Evolutionary conservation across 1,140 invertebrate genomes (phyloP).

Genomic region (Micrasema minimum): DNA sequence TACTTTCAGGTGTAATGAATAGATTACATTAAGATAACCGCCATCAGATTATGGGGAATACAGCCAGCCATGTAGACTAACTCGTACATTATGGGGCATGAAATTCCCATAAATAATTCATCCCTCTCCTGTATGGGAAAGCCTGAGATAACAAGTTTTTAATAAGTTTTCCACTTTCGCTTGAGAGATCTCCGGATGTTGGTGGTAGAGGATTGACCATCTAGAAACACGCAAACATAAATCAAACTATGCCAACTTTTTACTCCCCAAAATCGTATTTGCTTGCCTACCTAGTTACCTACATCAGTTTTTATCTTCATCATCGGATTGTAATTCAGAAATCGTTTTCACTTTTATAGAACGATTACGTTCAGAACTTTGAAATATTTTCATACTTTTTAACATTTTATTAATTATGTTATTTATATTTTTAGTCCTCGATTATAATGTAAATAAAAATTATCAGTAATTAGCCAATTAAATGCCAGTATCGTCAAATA

Average conservation of each 20-base stretch:
- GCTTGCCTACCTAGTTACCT: not conserved
- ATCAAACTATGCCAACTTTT: slow-evolving; percentile 7
- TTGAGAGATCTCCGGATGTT: slow-evolving; percentile 5
- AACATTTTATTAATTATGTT: no score
- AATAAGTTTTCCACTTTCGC: slow-evolving; percentile 3
- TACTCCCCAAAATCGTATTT: not conserved
- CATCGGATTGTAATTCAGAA: not conserved
- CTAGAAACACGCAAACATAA: not conserved
- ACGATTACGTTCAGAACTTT: no score
- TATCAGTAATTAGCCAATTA: no score
- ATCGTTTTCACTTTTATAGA: no score
- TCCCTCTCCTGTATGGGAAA: not conserved
- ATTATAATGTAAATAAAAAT: no score
- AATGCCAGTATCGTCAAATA: no score
- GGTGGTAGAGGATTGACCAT: not conserved
- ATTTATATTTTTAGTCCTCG: no score
- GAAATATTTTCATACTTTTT: no score
- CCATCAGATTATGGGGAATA: slow-evolving; percentile 7
- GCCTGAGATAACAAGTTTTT: slow-evolving; percentile 5
- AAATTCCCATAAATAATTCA: slow-evolving; percentile 15
- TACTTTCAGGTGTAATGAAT: no score
- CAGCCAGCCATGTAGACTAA: no score
- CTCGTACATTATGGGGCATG: no score
- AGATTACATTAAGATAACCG: no score
- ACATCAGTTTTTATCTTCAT: not conserved